Evolutionary conservation across 2,113 vertebrate genomes (phyloP).

Genomic region (Heterocephalus glaber): DNA sequence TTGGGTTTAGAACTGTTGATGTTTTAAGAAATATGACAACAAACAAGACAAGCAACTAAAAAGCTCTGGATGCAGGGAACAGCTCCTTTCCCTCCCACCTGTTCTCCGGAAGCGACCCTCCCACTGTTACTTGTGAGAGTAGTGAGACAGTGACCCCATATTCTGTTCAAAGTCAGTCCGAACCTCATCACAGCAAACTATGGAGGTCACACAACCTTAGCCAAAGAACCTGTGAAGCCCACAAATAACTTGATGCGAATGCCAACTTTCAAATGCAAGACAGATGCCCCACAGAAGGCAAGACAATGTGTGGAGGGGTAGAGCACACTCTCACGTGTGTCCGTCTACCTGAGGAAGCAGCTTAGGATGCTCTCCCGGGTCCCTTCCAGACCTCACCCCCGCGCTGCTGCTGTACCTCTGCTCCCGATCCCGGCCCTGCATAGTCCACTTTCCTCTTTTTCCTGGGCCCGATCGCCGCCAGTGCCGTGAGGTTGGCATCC

Average conservation of each 20-base stretch:
- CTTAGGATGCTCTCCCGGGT: accelerated
- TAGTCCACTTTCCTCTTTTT: conserved; percentile 94
- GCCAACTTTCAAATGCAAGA: neutral
- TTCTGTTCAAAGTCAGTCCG: neutral
- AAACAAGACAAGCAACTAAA: neutral
- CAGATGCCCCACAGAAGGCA: neutral
- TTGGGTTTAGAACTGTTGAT: accelerated
- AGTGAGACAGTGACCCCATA: neutral
- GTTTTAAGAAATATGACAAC: neutral
- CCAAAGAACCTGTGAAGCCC: neutral
- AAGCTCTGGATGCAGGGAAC: no score
- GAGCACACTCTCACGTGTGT: accelerated
- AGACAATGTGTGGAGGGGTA: accelerated
- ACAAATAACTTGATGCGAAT: neutral
- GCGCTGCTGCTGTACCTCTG: conserved; percentile 86
- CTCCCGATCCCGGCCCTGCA: conserved; percentile 86
- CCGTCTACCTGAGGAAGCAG: no score
- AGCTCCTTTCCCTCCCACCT: accelerated
- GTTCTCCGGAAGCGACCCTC: neutral
- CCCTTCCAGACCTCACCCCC: neutral
- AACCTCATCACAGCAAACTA: neutral
- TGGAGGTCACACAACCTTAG: accelerated
- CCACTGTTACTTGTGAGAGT: neutral
- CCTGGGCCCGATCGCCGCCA: conserved; percentile 93
- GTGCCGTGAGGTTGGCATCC: conserved; percentile 94